Evolutionary conservation across 2,113 vertebrate species (phyloP), one percentile per base, ranked within the genome.

Genomic region (Oreochromis tanganicae): DNA sequence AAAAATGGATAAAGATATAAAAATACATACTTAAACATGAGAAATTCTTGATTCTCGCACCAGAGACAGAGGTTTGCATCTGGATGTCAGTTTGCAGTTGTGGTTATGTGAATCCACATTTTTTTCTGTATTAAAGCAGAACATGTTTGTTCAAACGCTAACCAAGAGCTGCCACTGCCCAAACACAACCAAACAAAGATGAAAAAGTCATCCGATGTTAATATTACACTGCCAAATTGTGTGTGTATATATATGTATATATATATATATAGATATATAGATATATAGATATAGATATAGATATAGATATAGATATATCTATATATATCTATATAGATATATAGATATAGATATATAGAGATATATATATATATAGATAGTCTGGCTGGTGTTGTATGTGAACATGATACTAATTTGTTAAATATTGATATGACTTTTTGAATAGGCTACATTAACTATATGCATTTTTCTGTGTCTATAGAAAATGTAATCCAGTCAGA

Each of bases 211-310:
- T 3, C n/a, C 0, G 3, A 68, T 71, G 38, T 24, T 9, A 71
- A 71, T 46, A 71, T 73, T 48, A 21, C 41, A 27, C 36, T 43
- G 21, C 3, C 21, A 17, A 24, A 59, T 59, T 1, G 1, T 55
- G 1, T 9, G 4, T 8, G 4, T 46, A 0, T 46, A 0, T 46
- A 36, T 38, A 2, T 11, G 11, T 2, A 10, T 38, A 5, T 11
- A 11, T 46, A 1, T 43, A 4, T 48, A 7, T 2, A 0, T 3
- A 27, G 24, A n/a, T n/a, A 27, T 27, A 27, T 27, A 27, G 24
- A 27, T 27, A 27, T 3, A 27, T 36, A 68, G n/a, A n/a, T 27
- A 24, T 24, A 24, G 1, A 4, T 2, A 5, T 41, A 12, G 1
- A 4, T 5, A 6, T 1, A 11, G 3, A 3, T 36, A 68, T n/a